phyloP scores from a whole-genome alignment of 1,140 invertebrate genomes.

The Drosophila persimilis region DNA sequence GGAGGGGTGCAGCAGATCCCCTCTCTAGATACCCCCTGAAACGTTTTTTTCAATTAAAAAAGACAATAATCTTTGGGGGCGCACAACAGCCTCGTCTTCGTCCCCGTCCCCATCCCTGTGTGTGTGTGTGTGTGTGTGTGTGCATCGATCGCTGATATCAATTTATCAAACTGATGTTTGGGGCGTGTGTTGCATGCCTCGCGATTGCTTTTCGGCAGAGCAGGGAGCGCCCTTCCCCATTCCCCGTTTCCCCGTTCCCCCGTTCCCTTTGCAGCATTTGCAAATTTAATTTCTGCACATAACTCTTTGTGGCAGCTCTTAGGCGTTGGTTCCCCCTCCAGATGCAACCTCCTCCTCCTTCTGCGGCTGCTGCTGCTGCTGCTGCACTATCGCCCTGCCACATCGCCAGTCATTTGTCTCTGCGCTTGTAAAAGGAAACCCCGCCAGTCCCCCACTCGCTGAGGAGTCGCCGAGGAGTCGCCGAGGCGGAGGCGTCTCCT shows the following conservation, averaged over 20 bases:
- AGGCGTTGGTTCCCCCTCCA: conserved; percentile 52
- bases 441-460: background rate
- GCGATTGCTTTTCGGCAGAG: conserved; percentile 76
- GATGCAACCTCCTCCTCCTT: conserved; percentile 31
- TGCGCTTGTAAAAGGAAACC: conserved; percentile 67
- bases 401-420: conserved; percentile 76
- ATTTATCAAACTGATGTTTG: conserved; percentile 80
- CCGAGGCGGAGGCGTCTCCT: conserved; percentile 21
- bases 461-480: conserved; percentile 4
- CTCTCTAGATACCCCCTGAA: too few relatives aligned
- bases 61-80: conserved; percentile 69
- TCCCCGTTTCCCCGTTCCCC: background rate
- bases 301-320: conserved; percentile 76
- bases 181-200: conserved; percentile 64
- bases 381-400: conserved; percentile 46
- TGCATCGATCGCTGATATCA: conserved; percentile 77
- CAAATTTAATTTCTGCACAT: conserved; percentile 77
- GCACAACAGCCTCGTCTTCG: conserved; percentile 3
- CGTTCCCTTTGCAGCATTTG: conserved; percentile 47
- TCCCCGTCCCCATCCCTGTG: too few relatives aligned
- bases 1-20: too few relatives aligned
- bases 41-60: conserved; percentile 71
- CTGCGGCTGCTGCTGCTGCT: background rate
- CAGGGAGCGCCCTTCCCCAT: conserved; percentile 5
- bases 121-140: background rate